Conservation (phyloP, 1,140 invertebrate species). For the Cydia splendana region DNA sequence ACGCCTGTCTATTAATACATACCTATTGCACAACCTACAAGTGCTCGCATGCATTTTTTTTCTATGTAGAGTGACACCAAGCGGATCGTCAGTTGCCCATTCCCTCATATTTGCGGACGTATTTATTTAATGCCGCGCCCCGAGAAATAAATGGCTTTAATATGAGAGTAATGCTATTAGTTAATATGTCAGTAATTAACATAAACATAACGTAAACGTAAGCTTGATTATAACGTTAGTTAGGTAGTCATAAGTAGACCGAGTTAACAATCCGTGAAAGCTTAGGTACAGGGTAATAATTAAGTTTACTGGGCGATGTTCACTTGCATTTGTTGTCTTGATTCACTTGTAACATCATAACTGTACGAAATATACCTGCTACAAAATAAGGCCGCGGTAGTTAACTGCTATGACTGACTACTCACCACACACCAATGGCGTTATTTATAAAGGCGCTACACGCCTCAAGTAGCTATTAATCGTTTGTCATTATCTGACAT, state of each 20-base stretch:
- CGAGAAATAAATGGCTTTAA: not conserved
- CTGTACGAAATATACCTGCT: not conserved
- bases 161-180: not conserved
- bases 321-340: slow-evolving; percentile 6
- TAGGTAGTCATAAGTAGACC: not conserved
- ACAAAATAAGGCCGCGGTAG: not conserved
- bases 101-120: too few relatives aligned
- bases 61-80: too few relatives aligned
- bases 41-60: too few relatives aligned
- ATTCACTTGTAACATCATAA: not conserved
- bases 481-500: too few relatives aligned
- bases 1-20: too few relatives aligned
- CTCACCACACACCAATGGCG: too few relatives aligned
- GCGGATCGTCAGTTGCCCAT: too few relatives aligned
- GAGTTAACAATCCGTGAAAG: slow-evolving; percentile 29
- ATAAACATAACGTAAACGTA: slow-evolving; percentile 9
- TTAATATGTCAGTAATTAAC: not conserved
- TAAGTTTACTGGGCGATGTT: not conserved
- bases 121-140: not conserved
- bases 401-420: too few relatives aligned
- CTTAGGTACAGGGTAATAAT: slow-evolving; percentile 21
- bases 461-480: too few relatives aligned
- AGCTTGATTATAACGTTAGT: slow-evolving; percentile 23
- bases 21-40: too few relatives aligned
- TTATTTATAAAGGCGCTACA: too few relatives aligned